phyloP scores from a whole-genome alignment of 2,888 invertebrate species.

The Strigamia transsilvanica region DNA sequence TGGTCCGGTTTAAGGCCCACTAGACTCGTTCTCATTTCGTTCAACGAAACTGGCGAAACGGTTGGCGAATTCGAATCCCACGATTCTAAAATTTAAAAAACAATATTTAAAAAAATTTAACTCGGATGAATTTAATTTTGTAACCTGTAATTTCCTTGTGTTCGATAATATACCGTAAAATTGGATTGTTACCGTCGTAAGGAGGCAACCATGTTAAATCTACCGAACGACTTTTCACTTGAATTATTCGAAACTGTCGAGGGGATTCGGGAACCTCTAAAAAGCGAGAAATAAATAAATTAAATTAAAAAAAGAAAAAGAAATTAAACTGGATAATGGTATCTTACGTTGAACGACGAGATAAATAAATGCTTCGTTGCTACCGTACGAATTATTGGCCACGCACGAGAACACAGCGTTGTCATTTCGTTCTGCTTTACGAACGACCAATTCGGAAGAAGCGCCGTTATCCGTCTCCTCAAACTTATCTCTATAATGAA shows the following conservation, averaged over 20 bases:
- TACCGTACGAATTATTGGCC: slow-evolving; percentile 51
- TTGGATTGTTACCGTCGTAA: slow-evolving; percentile 89
- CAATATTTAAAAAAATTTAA: neutral
- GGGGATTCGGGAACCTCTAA: slow-evolving; percentile 69
- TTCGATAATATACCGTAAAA: slow-evolving; percentile 87
- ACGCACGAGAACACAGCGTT: slow-evolving; percentile 43
- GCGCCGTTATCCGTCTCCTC: neutral
- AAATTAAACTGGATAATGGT: neutral
- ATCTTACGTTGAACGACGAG: slow-evolving; percentile 52
- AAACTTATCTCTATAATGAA: neutral
- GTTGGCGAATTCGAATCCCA: slow-evolving; percentile 49
- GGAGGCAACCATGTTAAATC: slow-evolving; percentile 92
- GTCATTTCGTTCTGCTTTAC: slow-evolving; percentile 34
- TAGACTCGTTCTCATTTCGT: slow-evolving; percentile 57
- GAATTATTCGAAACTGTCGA: slow-evolving; percentile 84
- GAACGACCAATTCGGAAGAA: slow-evolving; percentile 43
- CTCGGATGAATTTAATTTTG: neutral
- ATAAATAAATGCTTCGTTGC: slow-evolving; percentile 7
- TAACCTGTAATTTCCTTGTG: slow-evolving; percentile 66
- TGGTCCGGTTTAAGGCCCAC: slow-evolving; percentile 85
- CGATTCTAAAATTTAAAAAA: slow-evolving; percentile 32
- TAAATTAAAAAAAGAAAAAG: neutral
- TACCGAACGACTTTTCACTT: slow-evolving; percentile 89
- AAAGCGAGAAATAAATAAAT: slow-evolving; percentile 5
- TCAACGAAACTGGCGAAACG: neutral